phyloP scores from a whole-genome alignment of 2,113 vertebrate species.

The Sisor rabdophorus region DNA sequence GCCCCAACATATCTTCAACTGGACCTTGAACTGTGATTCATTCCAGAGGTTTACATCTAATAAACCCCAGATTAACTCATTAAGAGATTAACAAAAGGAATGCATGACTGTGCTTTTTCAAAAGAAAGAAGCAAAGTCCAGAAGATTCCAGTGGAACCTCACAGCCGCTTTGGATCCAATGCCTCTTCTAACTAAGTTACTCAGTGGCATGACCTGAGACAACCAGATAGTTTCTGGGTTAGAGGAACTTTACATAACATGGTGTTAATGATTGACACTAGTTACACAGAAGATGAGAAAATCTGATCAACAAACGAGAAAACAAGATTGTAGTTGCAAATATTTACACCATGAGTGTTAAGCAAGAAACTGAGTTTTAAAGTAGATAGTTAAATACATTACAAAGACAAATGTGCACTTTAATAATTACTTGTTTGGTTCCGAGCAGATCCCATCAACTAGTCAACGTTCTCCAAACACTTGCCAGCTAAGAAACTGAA shows the following conservation, averaged over 20 bases:
- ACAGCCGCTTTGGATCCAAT: not conserved
- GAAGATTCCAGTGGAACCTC: not conserved
- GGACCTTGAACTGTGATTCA: slow-evolving; percentile 54
- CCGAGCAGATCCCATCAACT: too few species aligned
- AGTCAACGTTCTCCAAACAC: not conserved
- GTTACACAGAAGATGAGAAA: not conserved
- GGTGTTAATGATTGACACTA: slow-evolving; percentile 8
- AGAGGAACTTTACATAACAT: slow-evolving; percentile 4
- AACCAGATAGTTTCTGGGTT: slow-evolving; percentile 15
- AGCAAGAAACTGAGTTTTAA: not conserved
- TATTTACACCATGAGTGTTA: not conserved
- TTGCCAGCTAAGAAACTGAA: not conserved
- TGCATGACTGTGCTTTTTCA: slow-evolving; percentile 27
- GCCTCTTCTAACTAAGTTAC: not conserved
- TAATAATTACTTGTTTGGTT: too few species aligned
- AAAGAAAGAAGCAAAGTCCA: slow-evolving; percentile 29
- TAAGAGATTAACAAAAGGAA: slow-evolving; percentile 45
- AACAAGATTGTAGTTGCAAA: not conserved
- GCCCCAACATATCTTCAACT: not conserved
- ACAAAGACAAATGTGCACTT: too few species aligned
- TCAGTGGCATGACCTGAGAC: slow-evolving; percentile 6
- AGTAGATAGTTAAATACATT: too few species aligned
- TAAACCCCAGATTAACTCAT: slow-evolving; percentile 45
- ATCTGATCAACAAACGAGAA: too few species aligned
- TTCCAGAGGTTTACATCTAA: slow-evolving; percentile 59